Conservation (phyloP, 2,797 vertebrate species). For the Rhabdomys pumilio region DNA sequence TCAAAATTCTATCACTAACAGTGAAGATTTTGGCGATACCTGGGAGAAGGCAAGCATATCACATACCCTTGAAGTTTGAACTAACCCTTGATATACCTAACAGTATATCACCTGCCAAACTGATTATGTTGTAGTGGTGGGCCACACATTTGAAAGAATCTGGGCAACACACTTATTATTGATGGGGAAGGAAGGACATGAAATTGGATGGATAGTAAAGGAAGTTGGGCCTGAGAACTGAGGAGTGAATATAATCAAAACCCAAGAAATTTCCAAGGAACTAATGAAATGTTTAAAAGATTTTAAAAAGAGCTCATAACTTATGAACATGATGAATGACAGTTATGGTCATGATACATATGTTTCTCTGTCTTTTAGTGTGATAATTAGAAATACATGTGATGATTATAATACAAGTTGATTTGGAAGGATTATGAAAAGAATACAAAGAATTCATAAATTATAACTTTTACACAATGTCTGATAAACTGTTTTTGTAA, state of each 20-base stretch:
- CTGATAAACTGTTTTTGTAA: neutral
- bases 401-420: neutral
- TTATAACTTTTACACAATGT: neutral
- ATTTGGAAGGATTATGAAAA: neutral
- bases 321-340: neutral
- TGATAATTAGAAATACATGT: constrained; percentile 5
- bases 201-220: neutral
- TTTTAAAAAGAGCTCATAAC: neutral
- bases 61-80: no score
- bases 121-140: neutral
- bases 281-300: neutral
- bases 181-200: neutral
- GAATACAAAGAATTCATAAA: neutral
- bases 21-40: no score
- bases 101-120: neutral
- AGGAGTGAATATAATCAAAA: neutral
- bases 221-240: neutral
- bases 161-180: neutral
- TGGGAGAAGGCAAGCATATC: rapidly evolving
- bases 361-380: neutral
- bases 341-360: neutral
- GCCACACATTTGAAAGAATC: neutral
- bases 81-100: neutral
- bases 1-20: neutral
- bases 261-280: neutral